Base-by-base conservation (phyloP, 1,140 invertebrate species). In the Achroia grisella region DNA sequence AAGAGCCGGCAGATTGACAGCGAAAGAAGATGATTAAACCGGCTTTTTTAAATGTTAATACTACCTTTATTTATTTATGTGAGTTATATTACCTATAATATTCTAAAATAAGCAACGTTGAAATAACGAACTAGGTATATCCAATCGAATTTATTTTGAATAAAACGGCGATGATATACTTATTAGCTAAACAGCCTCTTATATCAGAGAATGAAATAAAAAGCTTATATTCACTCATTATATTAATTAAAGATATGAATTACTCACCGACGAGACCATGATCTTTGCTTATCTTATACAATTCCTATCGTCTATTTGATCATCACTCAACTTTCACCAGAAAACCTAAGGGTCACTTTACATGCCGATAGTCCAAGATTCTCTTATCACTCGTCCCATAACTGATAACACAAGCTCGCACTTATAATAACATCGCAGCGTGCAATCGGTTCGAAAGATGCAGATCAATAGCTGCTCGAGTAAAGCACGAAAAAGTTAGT, bases 401-500 rank as follows among this genome's bases (percentile, higher is more conserved):
- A 57, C 45, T 30, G 46, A 56, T 44, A 49, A 44, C 49, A 55
- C 45, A 47, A 49, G 45, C 30, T 2, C 17, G 45, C 40, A 39
- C 43, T 47, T 50, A 56, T 53, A 40, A 60, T 48, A 51, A 40
- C 48, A 39, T 53, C 52, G 62, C 61, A 47, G 59, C 75, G 77
- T 75, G 66, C 62, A 55, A 31, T 44, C 53, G 46, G 44, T 57
- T 41, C 55, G 39, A 49, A 37, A 39, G 59, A 51, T 56, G 61
- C 48, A 40, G 50, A 62, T 61, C 59, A 63, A 73, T 62, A 64
- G 49, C 23, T 59, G 31, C 33, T 52, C 58, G 51, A 61, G 65
- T 79, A 79, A 70, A 69, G 62, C 78, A 80, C 78, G 65, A 68
- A 68, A 54, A 62, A 65, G 62, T 63, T 50, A 48, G 67, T 83